Evolutionary conservation across 2,113 vertebrate genomes (phyloP), one percentile per base, ranked within the genome.

Genomic region (Cyprinus carpio): DNA sequence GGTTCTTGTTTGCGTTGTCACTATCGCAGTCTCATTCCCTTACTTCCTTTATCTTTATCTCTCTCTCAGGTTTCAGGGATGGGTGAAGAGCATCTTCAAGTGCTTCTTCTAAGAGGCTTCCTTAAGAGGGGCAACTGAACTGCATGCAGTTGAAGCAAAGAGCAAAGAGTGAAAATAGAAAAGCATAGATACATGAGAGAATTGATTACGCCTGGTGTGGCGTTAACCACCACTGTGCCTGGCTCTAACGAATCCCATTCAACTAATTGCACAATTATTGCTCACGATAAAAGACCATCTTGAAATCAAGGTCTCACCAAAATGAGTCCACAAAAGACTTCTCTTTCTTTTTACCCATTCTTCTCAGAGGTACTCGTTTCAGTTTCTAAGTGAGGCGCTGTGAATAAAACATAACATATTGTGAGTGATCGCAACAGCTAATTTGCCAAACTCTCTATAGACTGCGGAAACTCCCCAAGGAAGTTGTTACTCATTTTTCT

Each of bases 271-370:
- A 7, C 80, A 65, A 81, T 71, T 85, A 87, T 79, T 74, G 72
- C 71, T n/a, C 31, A 27, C 13, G 16, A 85, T 84, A 83, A 85
- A 85, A 87, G 46, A 65, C 31, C 81, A 81, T 87, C 88, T 75
- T 76, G 37, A 75, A 69, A 74, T 62, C 71, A 87, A 82, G 37
- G 15, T 86, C 75, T 18, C 1, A 31, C 75, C 84, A 72, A 64
- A 80, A 60, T 51, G n/a, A 64, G 58, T 65, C 31, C 56, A 75
- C 56, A 87, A 84, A 81, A 15, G 29, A 51, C 75, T 84, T 74
- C 8, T 40, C 56, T 46, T 75, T 83, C 72, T 74, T 72, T 75
- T 20, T 16, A 79, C 58, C 75, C 64, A 60, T 65, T 85, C 49
- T 79, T 34, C n/a, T 6, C 23, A 18, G 60, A 78, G 74, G 46